A percentile compares a stretch with the other conserved stretches of the same genome.
phyloP scores from a whole-genome alignment of 2,888 invertebrate species.

The Drosophila yooni region DNA sequence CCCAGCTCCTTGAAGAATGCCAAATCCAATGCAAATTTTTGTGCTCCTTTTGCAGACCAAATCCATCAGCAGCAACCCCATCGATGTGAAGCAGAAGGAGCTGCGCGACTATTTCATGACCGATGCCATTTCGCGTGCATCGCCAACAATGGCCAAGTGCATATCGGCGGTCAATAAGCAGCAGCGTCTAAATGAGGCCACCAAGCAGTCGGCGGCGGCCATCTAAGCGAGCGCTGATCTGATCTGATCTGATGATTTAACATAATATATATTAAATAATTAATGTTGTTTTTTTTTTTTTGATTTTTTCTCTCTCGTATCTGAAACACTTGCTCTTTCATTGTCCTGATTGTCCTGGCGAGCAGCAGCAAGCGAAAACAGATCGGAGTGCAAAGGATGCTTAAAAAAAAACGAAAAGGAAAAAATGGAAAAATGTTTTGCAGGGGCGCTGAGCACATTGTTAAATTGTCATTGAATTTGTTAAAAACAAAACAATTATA shows the following conservation, averaged over 20 bases:
- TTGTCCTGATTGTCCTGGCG: constrained; percentile 4
- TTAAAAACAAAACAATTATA: constrained; percentile 63
- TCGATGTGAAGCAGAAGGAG: constrained; percentile 91
- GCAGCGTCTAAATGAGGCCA: constrained; percentile 64
- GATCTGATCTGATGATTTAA: constrained; percentile 46
- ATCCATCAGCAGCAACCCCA: constrained; percentile 86
- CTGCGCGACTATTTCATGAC: constrained; percentile 98
- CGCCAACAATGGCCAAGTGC: constrained; percentile 99
- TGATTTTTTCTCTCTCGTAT: constrained; percentile 32
- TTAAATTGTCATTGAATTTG: constrained; percentile 59
- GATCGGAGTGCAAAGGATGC: constrained; percentile 19
- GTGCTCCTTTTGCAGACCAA: constrained; percentile 83
- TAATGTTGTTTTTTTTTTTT: constrained; percentile 52
- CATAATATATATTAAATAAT: constrained; percentile 72
- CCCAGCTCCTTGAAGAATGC: neutral
- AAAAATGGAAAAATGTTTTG: neutral
- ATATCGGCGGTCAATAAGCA: constrained; percentile 93
- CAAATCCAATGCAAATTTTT: neutral
- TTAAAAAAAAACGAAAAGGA: neutral
- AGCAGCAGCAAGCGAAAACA: constrained; percentile 8
- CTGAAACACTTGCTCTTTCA: constrained; percentile 46
- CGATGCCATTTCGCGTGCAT: constrained; percentile 97
- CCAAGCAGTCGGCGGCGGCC: constrained; percentile 72
- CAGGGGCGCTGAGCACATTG: constrained; percentile 39
- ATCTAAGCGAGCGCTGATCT: constrained; percentile 44